Evolutionary conservation across 2,797 vertebrate species (phyloP).

Genomic region (Acanthiza pusilla): DNA sequence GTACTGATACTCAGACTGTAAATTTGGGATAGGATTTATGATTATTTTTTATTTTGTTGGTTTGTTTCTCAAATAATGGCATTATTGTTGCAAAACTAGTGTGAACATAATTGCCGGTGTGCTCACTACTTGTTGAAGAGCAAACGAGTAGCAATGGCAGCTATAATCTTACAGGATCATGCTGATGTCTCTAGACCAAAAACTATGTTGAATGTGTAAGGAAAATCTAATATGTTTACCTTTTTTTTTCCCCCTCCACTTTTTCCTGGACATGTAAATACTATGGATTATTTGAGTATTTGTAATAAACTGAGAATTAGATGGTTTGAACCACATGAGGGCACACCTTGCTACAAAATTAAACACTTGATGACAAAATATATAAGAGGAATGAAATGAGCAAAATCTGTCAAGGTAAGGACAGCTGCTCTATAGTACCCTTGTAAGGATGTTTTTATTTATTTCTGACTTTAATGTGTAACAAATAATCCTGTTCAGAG

Average conservation of each 20-base stretch:
- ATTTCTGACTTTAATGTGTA: neutral
- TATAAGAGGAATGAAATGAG: neutral
- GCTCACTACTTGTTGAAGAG: neutral
- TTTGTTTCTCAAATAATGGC: neutral
- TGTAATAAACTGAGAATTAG: neutral
- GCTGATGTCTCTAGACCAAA: conserved; percentile 27
- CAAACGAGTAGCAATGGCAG: neutral
- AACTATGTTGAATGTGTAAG: neutral
- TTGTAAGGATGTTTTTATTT: neutral
- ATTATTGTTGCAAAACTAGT: neutral
- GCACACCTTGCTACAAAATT: neutral
- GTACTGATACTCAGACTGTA: neutral
- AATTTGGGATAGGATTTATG: neutral
- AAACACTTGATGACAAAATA: neutral
- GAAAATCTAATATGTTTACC: neutral
- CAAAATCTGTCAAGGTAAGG: neutral
- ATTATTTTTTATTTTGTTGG: neutral
- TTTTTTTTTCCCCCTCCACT: neutral
- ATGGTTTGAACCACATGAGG: neutral
- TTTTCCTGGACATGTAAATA: neutral
- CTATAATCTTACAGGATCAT: neutral
- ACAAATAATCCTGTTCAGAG: neutral
- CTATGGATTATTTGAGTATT: neutral
- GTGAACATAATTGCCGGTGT: neutral
- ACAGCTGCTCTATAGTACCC: neutral